Evolutionary conservation across 1,140 invertebrate species (phyloP).

Genomic region (Venturia canescens): DNA sequence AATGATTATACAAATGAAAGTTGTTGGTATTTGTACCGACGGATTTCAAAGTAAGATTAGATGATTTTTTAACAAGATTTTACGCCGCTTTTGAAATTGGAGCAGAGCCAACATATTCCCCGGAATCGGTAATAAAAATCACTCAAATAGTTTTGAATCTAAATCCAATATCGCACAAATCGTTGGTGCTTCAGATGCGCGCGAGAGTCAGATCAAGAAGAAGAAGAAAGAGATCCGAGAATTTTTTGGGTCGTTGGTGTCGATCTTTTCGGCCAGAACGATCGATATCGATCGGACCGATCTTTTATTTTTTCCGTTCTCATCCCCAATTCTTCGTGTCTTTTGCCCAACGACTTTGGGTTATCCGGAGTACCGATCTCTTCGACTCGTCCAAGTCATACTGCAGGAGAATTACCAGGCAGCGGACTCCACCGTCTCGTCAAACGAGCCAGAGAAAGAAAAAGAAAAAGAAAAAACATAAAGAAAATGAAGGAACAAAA

Average conservation of each 20-base stretch:
- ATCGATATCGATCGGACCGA: constrained; percentile 62
- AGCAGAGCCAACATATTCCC: constrained; percentile 35
- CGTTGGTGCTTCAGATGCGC: constrained; percentile 52
- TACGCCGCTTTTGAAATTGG: constrained; percentile 22
- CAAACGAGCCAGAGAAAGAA: background rate
- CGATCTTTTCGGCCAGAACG: constrained; percentile 43
- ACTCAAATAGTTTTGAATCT: constrained; percentile 56
- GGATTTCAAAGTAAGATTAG: constrained; percentile 11
- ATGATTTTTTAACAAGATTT: background rate
- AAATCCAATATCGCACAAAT: constrained; percentile 72
- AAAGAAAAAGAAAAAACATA: background rate
- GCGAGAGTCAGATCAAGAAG: background rate
- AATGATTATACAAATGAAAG: constrained; percentile 3
- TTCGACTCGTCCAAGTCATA: constrained; percentile 42
- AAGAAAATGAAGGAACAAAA: constrained; percentile 30
- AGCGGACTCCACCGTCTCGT: background rate
- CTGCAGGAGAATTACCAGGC: background rate
- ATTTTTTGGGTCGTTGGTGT: constrained; percentile 47
- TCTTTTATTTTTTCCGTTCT: constrained; percentile 46
- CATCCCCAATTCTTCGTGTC: constrained; percentile 8
- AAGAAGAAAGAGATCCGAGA: constrained; percentile 1
- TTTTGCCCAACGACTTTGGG: constrained; percentile 32
- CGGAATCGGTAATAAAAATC: constrained; percentile 55
- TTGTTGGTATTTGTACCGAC: background rate
- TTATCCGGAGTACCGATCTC: constrained; percentile 48